Conservation (phyloP, 2,113 vertebrate genomes). For the Calypte anna region DNA sequence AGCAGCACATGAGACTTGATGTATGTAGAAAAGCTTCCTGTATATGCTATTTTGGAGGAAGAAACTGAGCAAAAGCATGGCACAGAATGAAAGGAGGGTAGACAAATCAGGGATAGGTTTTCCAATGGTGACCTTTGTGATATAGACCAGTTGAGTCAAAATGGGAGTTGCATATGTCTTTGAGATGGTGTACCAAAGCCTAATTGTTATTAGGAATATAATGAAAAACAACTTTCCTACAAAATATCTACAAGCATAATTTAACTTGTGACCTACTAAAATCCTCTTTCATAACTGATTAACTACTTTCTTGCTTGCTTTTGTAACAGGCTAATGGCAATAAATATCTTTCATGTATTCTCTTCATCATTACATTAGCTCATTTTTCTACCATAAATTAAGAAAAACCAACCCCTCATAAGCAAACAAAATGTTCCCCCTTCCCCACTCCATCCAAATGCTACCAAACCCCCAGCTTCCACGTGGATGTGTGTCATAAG, state of each 20-base stretch:
- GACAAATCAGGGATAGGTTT: background rate
- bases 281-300: conserved; percentile 30
- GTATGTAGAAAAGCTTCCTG: conserved; percentile 47
- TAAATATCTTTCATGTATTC: conserved; percentile 11
- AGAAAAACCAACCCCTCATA: too few relatives aligned
- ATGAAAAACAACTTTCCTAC: background rate
- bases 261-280: conserved; percentile 55
- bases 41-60: conserved; percentile 47
- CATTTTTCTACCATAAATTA: background rate
- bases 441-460: too few relatives aligned
- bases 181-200: background rate
- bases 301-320: conserved; percentile 28
- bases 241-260: background rate
- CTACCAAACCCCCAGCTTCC: background rate
- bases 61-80: conserved; percentile 34
- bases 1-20: conserved; percentile 14
- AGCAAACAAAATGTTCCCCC: background rate
- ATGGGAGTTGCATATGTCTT: background rate
- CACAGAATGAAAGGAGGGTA: background rate
- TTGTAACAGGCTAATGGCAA: conserved; percentile 33
- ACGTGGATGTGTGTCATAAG: background rate
- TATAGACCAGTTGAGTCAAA: background rate
- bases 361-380: background rate
- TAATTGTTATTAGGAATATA: background rate
- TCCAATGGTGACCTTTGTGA: background rate